A percentile compares a stretch with the other conserved stretches of the same genome.
These are phyloP conservation scores for Rhinogobius similis DNA, from an alignment of 2,113 vertebrate genomes.

Conservation along the genomic window DNA sequence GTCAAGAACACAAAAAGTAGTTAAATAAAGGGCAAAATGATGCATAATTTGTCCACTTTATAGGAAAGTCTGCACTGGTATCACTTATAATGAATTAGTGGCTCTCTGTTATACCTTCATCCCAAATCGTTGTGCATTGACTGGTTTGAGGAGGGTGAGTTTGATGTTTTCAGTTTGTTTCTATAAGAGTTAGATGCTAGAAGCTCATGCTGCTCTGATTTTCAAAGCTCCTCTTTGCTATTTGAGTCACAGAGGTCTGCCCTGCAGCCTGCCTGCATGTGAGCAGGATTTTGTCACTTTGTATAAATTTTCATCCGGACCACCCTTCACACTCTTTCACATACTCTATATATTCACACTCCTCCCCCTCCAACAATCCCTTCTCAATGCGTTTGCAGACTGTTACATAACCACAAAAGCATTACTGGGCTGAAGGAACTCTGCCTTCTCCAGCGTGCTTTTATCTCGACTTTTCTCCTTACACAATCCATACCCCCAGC, in stretches of 20 bases:
- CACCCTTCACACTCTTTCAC: slow-evolving; percentile 19
- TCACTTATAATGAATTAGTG: neutral
- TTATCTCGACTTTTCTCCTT: slow-evolving; percentile 25
- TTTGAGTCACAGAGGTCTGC: slow-evolving; percentile 61
- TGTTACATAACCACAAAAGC: slow-evolving; percentile 67
- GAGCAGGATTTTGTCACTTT: slow-evolving; percentile 68
- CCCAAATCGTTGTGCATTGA: no score
- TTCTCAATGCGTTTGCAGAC: slow-evolving; percentile 34
- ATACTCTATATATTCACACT: slow-evolving; percentile 22
- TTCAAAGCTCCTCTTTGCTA: slow-evolving; percentile 15
- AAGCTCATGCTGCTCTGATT: slow-evolving; percentile 34
- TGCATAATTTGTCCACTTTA: neutral
- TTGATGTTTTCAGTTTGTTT: neutral
- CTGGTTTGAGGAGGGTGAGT: neutral
- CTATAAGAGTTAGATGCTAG: slow-evolving; percentile 11
- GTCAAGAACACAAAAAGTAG: neutral
- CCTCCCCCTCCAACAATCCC: slow-evolving; percentile 20
- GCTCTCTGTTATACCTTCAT: no score
- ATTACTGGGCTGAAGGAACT: slow-evolving; percentile 54
- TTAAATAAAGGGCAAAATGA: no score
- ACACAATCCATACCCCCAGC: slow-evolving; percentile 9
- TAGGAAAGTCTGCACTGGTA: neutral
- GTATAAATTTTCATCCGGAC: slow-evolving; percentile 50
- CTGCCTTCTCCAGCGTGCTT: slow-evolving; percentile 38
- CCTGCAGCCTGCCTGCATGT: slow-evolving; percentile 50